Evolutionary conservation across 1,140 invertebrate genomes (phyloP).

Genomic region (Gryon sp.): DNA sequence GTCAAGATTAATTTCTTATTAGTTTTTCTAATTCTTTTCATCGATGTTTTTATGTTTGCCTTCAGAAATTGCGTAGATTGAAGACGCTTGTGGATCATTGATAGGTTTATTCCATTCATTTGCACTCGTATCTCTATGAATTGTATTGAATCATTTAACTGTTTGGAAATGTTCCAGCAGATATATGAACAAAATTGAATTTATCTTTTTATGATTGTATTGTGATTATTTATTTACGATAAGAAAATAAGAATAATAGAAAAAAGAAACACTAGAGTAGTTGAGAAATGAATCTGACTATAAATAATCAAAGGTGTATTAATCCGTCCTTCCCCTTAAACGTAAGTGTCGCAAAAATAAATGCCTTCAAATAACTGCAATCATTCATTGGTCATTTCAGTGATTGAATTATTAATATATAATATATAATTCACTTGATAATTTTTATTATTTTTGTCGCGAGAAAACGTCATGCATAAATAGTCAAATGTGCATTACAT

Average conservation of each 20-base stretch:
- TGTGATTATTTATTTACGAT: no score
- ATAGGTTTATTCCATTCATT: neutral
- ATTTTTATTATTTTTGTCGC: neutral
- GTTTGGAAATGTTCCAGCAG: neutral
- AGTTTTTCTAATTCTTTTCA: neutral
- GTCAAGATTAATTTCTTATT: no score
- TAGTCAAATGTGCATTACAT: no score
- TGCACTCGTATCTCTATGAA: neutral
- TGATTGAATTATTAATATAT: neutral
- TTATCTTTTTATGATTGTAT: no score
- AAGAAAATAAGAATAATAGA: no score
- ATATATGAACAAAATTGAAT: no score
- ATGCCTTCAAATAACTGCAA: neutral
- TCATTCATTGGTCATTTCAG: neutral
- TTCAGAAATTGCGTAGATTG: neutral
- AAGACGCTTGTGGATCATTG: neutral
- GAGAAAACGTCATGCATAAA: no score
- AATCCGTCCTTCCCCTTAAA: neutral
- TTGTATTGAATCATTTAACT: neutral
- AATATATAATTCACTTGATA: neutral
- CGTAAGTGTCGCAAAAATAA: neutral
- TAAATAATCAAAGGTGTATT: no score
- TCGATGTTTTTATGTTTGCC: slow-evolving; percentile 3
- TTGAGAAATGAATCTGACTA: no score
- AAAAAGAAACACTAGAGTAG: no score